phyloP scores from a whole-genome alignment of 2,113 vertebrate species.

The Proterorhinus semilunaris region DNA sequence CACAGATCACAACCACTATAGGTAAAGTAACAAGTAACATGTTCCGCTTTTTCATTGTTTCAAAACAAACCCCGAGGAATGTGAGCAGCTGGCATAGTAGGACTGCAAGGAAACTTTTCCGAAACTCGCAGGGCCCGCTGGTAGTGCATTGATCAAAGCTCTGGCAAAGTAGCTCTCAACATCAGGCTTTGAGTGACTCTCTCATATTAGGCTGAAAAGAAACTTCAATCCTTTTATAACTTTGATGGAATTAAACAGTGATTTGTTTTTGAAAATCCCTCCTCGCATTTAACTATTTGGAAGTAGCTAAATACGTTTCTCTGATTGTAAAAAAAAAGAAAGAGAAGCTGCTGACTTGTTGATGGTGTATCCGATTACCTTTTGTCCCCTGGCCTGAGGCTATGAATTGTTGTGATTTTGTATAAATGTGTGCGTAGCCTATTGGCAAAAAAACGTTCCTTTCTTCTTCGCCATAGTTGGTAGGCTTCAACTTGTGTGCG shows the following conservation, averaged over 20 bases:
- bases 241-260: too few species aligned
- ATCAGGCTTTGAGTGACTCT: background rate
- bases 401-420: background rate
- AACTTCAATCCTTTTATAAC: too few species aligned
- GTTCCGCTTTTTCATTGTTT: constrained; percentile 1
- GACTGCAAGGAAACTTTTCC: constrained; percentile 58
- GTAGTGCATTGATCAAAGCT: constrained; percentile 77
- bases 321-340: constrained; percentile 9
- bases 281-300: too few species aligned
- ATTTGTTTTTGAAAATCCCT: too few species aligned
- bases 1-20: background rate
- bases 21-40: background rate
- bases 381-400: background rate
- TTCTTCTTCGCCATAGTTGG: background rate
- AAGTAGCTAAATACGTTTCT: too few species aligned
- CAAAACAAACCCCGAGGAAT: constrained; percentile 20
- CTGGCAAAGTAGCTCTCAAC: constrained; percentile 55
- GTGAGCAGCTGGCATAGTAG: constrained; percentile 43
- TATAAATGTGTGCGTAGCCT: background rate
- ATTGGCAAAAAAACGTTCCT: background rate
- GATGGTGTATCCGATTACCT: constrained; percentile 16
- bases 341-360: constrained; percentile 26
- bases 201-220: too few species aligned
- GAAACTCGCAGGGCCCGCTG: constrained; percentile 63
- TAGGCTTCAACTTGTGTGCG: constrained; percentile 44